Evolutionary conservation across 23 tunicate species (phyloP).

Genomic region (Trididemnum miniatum): DNA sequence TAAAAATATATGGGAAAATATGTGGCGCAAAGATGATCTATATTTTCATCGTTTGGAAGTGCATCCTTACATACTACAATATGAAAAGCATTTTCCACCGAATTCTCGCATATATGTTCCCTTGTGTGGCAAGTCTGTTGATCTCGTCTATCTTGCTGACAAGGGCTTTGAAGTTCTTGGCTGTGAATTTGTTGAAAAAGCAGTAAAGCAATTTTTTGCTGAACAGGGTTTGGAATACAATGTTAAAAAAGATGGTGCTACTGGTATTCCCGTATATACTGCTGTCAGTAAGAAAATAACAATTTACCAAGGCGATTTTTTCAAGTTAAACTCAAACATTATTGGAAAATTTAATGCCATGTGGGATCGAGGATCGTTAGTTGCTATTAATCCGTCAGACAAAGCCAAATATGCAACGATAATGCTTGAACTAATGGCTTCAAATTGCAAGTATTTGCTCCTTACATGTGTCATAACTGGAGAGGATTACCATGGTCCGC

Average conservation of each 20-base stretch:
- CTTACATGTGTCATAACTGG: constrained; percentile 17
- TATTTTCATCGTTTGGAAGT: background rate
- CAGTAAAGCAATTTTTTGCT: constrained; percentile 45
- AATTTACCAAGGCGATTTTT: constrained; percentile 60
- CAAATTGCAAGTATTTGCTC: constrained; percentile 31
- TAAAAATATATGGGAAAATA: too few relatives aligned
- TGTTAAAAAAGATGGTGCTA: background rate
- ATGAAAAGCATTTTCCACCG: background rate
- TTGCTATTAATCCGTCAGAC: constrained; percentile 40
- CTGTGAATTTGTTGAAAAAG: constrained; percentile 56
- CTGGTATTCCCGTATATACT: constrained; percentile 28
- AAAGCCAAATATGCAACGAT: constrained; percentile 29
- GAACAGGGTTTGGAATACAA: constrained; percentile 37
- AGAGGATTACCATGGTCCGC: background rate
- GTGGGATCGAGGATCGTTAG: constrained; percentile 70
- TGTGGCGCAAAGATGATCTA: too few relatives aligned
- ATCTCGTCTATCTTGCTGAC: constrained; percentile 66
- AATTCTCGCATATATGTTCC: constrained; percentile 48
- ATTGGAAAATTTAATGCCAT: constrained; percentile 68
- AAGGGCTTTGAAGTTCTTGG: constrained; percentile 77
- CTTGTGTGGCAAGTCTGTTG: constrained; percentile 85
- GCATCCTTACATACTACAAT: background rate
- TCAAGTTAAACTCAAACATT: constrained; percentile 19
- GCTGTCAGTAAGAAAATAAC: constrained; percentile 39
- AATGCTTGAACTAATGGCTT: constrained; percentile 31